phyloP scores from a whole-genome alignment of 2,797 vertebrate species.

The Acrossocheilus fasciatus region DNA sequence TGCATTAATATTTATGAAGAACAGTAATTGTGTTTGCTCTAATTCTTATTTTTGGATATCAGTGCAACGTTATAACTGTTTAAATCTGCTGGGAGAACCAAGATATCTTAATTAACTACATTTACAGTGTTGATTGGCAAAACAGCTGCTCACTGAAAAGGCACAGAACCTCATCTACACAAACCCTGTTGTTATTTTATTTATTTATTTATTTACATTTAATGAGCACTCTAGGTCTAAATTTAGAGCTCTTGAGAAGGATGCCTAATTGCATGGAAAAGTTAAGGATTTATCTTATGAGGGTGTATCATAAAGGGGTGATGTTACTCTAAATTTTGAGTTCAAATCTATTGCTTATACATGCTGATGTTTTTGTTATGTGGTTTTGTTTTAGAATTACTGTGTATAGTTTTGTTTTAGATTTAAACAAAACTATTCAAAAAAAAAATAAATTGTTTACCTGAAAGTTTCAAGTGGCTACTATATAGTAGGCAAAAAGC shows the following conservation, averaged over 20 bases:
- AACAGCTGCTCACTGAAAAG: background rate
- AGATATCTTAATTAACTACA: constrained; percentile 33
- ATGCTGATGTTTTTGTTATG: background rate
- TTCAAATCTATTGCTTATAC: background rate
- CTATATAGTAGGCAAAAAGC: too few species aligned
- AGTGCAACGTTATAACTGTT: constrained; percentile 12
- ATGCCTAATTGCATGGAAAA: background rate
- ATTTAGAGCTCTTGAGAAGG: background rate
- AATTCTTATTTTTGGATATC: constrained; percentile 39
- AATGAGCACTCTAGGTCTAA: background rate
- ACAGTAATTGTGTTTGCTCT: constrained; percentile 52
- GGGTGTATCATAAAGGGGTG: background rate
- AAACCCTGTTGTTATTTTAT: background rate
- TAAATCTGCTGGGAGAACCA: constrained; percentile 29
- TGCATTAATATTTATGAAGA: constrained; percentile 64
- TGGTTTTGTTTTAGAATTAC: too few species aligned
- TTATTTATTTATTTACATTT: background rate
- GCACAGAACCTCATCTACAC: background rate
- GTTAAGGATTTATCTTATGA: background rate
- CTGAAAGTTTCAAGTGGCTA: too few species aligned
- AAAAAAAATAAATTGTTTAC: too few species aligned
- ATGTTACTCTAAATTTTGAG: background rate
- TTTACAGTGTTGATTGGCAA: background rate
- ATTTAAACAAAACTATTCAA: too few species aligned
- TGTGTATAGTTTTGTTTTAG: too few species aligned